Conservation (phyloP, 1,140 invertebrate genomes). For the Metopolophium dirhodum region DNA sequence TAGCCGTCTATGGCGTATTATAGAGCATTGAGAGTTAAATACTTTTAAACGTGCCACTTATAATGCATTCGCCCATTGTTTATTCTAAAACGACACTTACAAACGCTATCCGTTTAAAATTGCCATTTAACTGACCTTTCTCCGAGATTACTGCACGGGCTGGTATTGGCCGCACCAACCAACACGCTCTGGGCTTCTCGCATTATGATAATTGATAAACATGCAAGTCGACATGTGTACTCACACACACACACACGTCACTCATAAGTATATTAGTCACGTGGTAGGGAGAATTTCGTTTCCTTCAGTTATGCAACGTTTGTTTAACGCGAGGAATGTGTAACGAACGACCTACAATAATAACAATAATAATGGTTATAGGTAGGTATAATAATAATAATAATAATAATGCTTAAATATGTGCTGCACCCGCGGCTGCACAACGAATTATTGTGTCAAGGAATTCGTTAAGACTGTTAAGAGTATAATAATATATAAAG, state of each 20-base stretch:
- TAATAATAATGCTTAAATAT: conserved; percentile 21
- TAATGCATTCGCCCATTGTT: not conserved
- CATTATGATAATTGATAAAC: not conserved
- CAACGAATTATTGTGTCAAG: not conserved
- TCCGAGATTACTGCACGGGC: not conserved
- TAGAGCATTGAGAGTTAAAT: not conserved
- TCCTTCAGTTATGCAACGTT: conserved; percentile 26
- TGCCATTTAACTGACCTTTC: conserved; percentile 10
- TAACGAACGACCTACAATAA: conserved; percentile 39
- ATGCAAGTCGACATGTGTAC: not conserved
- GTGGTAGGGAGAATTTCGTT: not conserved
- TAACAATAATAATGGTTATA: conserved; percentile 14
- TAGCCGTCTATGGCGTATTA: not conserved
- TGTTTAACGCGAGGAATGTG: conserved; percentile 21
- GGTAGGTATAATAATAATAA: not conserved
- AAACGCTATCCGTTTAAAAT: not conserved
- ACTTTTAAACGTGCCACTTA: conserved; percentile 4
- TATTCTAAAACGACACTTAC: not conserved
- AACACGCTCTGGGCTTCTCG: not conserved
- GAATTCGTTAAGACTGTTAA: not conserved
- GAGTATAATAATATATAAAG: not conserved
- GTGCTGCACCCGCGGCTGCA: not conserved
- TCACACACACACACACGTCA: not conserved
- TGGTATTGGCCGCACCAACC: not conserved
- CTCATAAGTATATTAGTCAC: conserved; percentile 4